Conservation (phyloP, 2,113 vertebrate genomes). For the Microtus ochrogaster region DNA sequence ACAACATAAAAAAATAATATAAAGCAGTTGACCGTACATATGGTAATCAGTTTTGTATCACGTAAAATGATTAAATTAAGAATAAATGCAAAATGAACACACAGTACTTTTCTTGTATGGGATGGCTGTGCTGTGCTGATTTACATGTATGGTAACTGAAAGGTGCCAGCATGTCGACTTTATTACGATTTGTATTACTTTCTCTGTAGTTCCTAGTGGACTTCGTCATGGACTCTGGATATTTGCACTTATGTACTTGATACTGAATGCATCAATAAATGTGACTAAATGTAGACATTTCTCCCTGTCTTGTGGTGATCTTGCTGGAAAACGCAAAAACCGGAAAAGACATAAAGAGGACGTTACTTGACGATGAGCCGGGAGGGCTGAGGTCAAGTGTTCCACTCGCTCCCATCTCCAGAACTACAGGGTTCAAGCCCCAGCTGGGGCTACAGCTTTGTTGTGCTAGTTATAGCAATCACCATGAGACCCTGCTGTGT, state of each 20-base stretch:
- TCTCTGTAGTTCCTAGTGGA: conserved; percentile 95
- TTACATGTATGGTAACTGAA: conserved; percentile 93
- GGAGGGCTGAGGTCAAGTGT: neutral
- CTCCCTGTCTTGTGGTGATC: conserved; percentile 74
- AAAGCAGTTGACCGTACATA: conserved; percentile 92
- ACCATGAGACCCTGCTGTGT: neutral
- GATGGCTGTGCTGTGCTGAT: conserved; percentile 92
- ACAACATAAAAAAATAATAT: conserved; percentile 73
- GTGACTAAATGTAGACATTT: conserved; percentile 93
- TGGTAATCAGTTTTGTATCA: conserved; percentile 97
- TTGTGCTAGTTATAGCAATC: neutral
- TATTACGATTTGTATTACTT: conserved; percentile 98
- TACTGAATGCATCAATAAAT: conserved; percentile 99
- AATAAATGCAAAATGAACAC: conserved; percentile 73
- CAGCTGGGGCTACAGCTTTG: neutral
- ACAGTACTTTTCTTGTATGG: conserved; percentile 93
- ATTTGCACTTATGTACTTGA: conserved; percentile 99
- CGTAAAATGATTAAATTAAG: conserved; percentile 80
- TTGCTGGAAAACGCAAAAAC: neutral
- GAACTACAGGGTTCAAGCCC: neutral
- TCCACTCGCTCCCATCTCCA: neutral
- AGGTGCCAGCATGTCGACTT: conserved; percentile 95
- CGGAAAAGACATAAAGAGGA: neutral
- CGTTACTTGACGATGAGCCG: neutral
- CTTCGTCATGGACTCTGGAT: conserved; percentile 96